Conservation (phyloP, 2,113 vertebrate species). For the Astatotilapia flaviijosephi region DNA sequence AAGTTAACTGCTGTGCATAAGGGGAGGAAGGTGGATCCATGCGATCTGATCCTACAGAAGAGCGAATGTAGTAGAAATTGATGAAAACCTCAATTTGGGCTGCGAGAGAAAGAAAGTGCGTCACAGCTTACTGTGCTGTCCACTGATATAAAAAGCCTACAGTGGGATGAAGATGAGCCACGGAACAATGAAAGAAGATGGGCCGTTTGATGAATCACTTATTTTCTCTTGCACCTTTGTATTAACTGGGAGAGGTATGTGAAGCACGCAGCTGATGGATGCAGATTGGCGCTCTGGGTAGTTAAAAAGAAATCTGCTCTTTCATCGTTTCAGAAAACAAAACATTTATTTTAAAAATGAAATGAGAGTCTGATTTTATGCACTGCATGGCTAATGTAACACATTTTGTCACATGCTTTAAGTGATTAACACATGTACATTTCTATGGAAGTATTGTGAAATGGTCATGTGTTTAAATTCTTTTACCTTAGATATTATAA, state of each 20-base stretch:
- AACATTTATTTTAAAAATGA: background rate
- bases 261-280: background rate
- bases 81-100: background rate
- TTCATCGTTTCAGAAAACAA: background rate
- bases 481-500: background rate
- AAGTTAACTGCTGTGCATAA: background rate
- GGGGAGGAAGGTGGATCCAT: background rate
- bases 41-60: background rate
- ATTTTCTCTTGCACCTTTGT: background rate
- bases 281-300: background rate
- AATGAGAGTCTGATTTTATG: background rate
- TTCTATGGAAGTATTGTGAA: background rate
- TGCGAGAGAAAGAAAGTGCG: background rate
- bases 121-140: background rate
- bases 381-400: background rate
- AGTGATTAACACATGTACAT: background rate
- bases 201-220: background rate
- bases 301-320: background rate
- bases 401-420: background rate
- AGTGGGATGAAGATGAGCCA: background rate
- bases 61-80: background rate
- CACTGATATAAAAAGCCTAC: background rate
- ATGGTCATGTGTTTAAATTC: background rate
- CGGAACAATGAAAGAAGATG: background rate
- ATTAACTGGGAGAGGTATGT: background rate